Conservation (phyloP, 53 echinoderm and acorn worm species). For the Glandiceps talaboti region DNA sequence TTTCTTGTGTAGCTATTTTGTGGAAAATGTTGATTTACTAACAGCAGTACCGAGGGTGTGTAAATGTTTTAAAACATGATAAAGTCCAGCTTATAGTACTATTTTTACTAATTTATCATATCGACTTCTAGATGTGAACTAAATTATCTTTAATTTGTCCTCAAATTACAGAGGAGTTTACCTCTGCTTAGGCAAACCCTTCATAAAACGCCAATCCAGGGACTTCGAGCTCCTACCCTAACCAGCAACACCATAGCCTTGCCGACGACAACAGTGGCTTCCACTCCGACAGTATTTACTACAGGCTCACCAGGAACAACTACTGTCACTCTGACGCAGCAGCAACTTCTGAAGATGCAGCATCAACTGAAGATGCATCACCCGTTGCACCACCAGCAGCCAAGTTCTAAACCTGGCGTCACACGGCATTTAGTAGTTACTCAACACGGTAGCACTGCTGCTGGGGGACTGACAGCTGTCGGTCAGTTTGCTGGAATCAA, state of each 20-base stretch:
- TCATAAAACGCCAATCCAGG: slow-evolving; percentile 35
- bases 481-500: not conserved
- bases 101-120: no score
- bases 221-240: slow-evolving; percentile 35
- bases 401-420: not conserved
- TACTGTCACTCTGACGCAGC: slow-evolving; percentile 25
- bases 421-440: not conserved
- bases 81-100: no score
- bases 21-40: no score
- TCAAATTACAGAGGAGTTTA: slow-evolving; percentile 62
- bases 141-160: no score
- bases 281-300: not conserved
- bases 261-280: slow-evolving; percentile 7
- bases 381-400: slow-evolving; percentile 17
- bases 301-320: not conserved
- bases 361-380: slow-evolving; percentile 16
- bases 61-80: no score
- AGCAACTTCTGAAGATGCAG: slow-evolving; percentile 30
- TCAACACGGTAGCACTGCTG: not conserved
- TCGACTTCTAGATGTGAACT: not conserved
- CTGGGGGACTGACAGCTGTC: not conserved
- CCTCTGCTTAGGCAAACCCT: slow-evolving; percentile 81
- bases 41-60: no score
- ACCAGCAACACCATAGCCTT: slow-evolving; percentile 10
- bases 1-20: no score